phyloP scores from a whole-genome alignment of 2,797 vertebrate genomes.

The Macropodus opercularis region DNA sequence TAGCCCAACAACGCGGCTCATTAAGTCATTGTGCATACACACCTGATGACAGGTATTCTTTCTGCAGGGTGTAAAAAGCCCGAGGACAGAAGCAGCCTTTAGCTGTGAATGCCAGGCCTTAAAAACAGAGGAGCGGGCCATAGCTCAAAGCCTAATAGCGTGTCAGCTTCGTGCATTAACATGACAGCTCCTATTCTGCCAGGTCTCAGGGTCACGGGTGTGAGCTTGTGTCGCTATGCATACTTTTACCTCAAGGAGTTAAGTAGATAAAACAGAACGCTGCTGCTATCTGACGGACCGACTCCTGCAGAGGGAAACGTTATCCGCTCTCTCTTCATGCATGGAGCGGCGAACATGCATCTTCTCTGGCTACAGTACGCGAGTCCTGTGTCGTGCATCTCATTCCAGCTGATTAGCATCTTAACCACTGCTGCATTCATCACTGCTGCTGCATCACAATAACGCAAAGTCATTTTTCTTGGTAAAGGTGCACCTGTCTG shows the following conservation, averaged over 20 bases:
- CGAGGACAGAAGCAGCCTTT: slow-evolving; percentile 77
- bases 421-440: slow-evolving; percentile 71
- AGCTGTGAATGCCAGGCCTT: slow-evolving; percentile 61
- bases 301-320: slow-evolving; percentile 41
- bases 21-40: slow-evolving; percentile 69
- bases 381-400: slow-evolving; percentile 61
- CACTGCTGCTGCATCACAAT: slow-evolving; percentile 64
- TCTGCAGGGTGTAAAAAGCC: slow-evolving; percentile 75
- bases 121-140: slow-evolving; percentile 74
- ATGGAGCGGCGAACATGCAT: slow-evolving; percentile 59
- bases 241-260: slow-evolving; percentile 52
- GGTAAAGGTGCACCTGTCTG: slow-evolving; percentile 66
- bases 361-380: slow-evolving; percentile 64
- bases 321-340: slow-evolving; percentile 44
- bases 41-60: slow-evolving; percentile 79
- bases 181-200: slow-evolving; percentile 74
- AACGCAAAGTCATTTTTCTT: slow-evolving; percentile 47
- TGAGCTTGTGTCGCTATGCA: slow-evolving; percentile 53
- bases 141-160: slow-evolving; percentile 91
- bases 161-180: slow-evolving; percentile 89
- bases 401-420: slow-evolving; percentile 76
- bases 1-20: slow-evolving; percentile 75
- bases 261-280: slow-evolving; percentile 64
- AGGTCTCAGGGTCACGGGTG: slow-evolving; percentile 60
- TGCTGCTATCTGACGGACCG: slow-evolving; percentile 64